Base-by-base conservation (phyloP, 2,888 invertebrate species). In the Microctonus hyperodae region DNA sequence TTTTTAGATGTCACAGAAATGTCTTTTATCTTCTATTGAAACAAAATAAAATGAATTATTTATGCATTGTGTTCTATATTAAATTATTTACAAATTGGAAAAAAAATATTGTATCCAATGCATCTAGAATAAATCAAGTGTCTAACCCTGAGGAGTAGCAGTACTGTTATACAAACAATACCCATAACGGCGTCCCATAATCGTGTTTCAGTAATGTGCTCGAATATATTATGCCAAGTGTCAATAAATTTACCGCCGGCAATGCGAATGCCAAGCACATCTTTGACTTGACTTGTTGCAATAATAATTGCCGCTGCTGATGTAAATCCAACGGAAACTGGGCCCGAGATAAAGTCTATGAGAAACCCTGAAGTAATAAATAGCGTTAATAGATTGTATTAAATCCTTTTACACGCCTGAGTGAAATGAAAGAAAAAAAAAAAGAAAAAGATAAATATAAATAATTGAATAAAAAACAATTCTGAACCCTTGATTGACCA, bases 301-400 rank as follows among this genome's bases (percentile, higher is more conserved):
- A 94, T 93, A 74, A 93, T 92, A 73, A 94, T 90, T 72, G 93
- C 92, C 0, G 93, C 93, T 0, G 93, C 93, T 0, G 92, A 92
- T 2, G 93, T 93, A 85, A 94, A 94, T 7, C 92, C 92, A 68
- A 91, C 90, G 2, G 91, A 90, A 69, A 92, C 92, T 48, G 94
- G 93, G n/a, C 92, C 91, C 71, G 93, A 93, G 78, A 94, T 93
- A 84, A 94, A 94, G 84, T 93, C 92, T 73, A 93, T 90, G 72
- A 93, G 85, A 83, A 93, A 93, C 55, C 93, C 93, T 93, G 85
- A 10, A 28, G 33, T 55, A 23, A 55, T 55, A 55, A 78, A 31
- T 25, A 53, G 23, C 28, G n/a, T 51, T 22, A n/a, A 23, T 28
- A 28, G 3, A 55, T 55, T 33, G n/a, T 50, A 16, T 50, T 55